Evolutionary conservation across 2,888 invertebrate species (phyloP).

Genomic region (Meandrusa payeni): DNA sequence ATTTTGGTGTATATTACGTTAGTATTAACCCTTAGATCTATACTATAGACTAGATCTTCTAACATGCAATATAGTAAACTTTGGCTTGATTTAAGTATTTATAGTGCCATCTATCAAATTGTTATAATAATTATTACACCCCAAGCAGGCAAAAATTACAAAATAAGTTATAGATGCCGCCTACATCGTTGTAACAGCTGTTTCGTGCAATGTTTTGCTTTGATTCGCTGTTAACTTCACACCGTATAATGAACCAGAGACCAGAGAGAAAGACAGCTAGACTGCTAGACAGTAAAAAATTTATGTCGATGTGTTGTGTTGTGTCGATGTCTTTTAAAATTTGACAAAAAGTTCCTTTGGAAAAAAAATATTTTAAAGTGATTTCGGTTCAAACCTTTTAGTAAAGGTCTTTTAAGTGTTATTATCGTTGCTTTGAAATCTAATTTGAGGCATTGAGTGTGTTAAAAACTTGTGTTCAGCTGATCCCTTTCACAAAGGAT

Average conservation of each 20-base stretch:
- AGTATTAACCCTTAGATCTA: too few relatives aligned
- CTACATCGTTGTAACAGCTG: slow-evolving; percentile 50
- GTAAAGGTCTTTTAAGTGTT: slow-evolving; percentile 17
- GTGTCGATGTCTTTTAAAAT: slow-evolving; percentile 39
- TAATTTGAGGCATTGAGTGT: slow-evolving; percentile 25
- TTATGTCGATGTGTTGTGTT: slow-evolving; percentile 47
- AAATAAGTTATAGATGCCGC: slow-evolving; percentile 35
- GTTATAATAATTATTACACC: too few relatives aligned
- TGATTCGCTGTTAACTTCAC: slow-evolving; percentile 55
- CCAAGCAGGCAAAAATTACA: too few relatives aligned
- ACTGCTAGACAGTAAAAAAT: slow-evolving; percentile 40
- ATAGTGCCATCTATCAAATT: slow-evolving; percentile 11
- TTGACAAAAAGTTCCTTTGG: slow-evolving; percentile 44
- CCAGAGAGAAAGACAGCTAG: slow-evolving; percentile 38
- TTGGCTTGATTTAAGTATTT: too few relatives aligned
- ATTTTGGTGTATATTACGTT: too few relatives aligned
- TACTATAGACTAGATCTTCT: too few relatives aligned
- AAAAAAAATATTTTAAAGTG: slow-evolving; percentile 38
- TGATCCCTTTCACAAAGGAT: slow-evolving; percentile 68
- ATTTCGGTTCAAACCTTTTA: slow-evolving; percentile 15
- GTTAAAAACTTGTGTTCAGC: slow-evolving; percentile 37
- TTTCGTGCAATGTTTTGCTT: slow-evolving; percentile 50
- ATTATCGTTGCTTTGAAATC: slow-evolving; percentile 15
- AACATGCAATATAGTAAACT: too few relatives aligned
- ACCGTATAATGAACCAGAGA: slow-evolving; percentile 36